Base-by-base conservation (phyloP, 2,888 invertebrate genomes). In the Hemaris fuciformis region DNA sequence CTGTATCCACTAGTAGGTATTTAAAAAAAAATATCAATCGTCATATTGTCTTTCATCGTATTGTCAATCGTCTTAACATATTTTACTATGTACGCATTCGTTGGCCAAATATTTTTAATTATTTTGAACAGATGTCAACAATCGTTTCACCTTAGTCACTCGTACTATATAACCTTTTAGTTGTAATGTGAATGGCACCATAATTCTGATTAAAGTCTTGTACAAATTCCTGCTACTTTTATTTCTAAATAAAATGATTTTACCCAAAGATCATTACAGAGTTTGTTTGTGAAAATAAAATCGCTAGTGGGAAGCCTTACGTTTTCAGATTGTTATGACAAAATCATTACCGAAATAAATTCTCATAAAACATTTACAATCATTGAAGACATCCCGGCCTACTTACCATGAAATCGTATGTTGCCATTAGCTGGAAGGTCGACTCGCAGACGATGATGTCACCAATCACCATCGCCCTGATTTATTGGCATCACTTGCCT, bases 341-440 rank as follows among this genome's bases (percentile, higher is more conserved):
- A 23, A 46, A 59, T 23, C 22, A 13, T 18, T 57, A 18, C 58
- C 27, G 38, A 57, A 61, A 61, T 46, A 62, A 23, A 43, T 15
- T 25, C 22, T 56, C 78, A 80, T 83, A 78, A 77, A 77, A 72
- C 74, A 85, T 82, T 83, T 77, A 80, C 77, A 79, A 76, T 81
- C 79, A 81, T 77, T 77, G 83, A 75, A 77, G 79, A 78, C 79
- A 79, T 73, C 77, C 77, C 79, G 84, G 74, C 69, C 75, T 76
- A 72, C 72, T 79, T 82, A 77, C 80, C 77, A 83, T 85, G 81
- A 80, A 81, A 81, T 84, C 79, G 81, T 81, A 84, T 81, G 81
- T 76, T 79, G 81, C 84, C 78, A 87, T 89, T 87, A 87, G 79
- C 73, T 76, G 77, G 85, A 88, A 89, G 88, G 88, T 83, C 89